Evolutionary conservation across 2,113 vertebrate genomes (phyloP), one percentile per base, ranked within the genome.

Genomic region (Oenanthe melanoleuca): DNA sequence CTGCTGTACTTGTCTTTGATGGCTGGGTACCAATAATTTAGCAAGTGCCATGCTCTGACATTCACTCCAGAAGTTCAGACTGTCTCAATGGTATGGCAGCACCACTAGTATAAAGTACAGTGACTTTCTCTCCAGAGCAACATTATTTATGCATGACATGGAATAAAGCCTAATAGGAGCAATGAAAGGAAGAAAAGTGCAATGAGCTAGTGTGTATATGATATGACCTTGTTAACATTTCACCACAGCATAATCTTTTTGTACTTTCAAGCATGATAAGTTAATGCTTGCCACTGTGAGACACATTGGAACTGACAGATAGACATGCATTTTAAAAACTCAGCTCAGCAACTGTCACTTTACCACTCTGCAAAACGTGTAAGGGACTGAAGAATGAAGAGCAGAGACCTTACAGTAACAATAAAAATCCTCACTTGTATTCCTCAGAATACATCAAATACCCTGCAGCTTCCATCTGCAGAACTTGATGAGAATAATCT

Each of bases 181-280:
- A 95, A 95, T 81, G 79, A 96, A 96, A 96, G 63, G 86, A 95
- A 92, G 93, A 91, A 91, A 96, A 94, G 89, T 94, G 89, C 94
- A 96, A 89, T 8, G 49, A 95, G 80, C 61, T 94, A 79, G 72
- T 86, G 72, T 93, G 84, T 93, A 74, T 92, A 80, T 94, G 86
- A 95, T 96, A 93, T 82, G 94, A 96, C 89, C 92, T 96, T 96
- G 96, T 94, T 96, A 96, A 96, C 84, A 93, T 91, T 94, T 90
- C 91, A 90, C 78, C 6, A 3, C 80, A 90, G 81, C 85, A 80
- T 84, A 94, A 96, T 92, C 89, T 97, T 92, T 92, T 92, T 88
- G 91, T 96, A 87, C 81, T 91, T 91, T 89, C 85, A 93, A 86
- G 91, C 87, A 65, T 72, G 89, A 50, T 82, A 92, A 96, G 71